Base-by-base conservation (phyloP, 2,113 vertebrate species). In the Conger conger region DNA sequence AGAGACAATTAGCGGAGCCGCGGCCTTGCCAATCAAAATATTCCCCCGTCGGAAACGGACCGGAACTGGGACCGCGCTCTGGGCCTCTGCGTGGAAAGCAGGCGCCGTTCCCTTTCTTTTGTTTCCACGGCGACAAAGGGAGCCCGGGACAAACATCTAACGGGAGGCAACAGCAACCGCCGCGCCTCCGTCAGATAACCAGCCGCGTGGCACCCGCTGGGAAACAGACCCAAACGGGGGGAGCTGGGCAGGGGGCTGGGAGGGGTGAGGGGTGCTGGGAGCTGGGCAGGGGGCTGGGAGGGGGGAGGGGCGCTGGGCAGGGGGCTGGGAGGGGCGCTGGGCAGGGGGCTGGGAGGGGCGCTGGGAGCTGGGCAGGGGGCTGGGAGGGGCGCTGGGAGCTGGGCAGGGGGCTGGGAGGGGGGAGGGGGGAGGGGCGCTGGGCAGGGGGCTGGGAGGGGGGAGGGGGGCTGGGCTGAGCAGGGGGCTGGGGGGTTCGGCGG, bases 1-100 rank as follows among this genome's bases (percentile, higher is more conserved):
- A 83, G 68, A 83, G 78, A 81, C 79, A 85, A 81, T 53, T 83
- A 83, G 38, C 17, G 60, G 57, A 81, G 33, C 36, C n/a, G 35
- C 42, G 53, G 63, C 30, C 57, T 11, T 81, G 79, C 79, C 84
- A 85, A 37, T 85, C 38, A 68, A 50, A 81, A 85, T n/a, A 50
- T 73, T 85, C 60, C 45, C 79, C 38, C 16, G n/a, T n/a, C n/a
- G n/a, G n/a, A n/a, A n/a, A n/a, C n/a, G n/a, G n/a, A n/a, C n/a
- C n/a, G n/a, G n/a, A n/a, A n/a, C n/a, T n/a, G n/a, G 9, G 45
- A 50, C 11, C 45, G 45, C 45, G 40, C 1, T 42, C 11, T 13
- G 45, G 8, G 45, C 36, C 23, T 68, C 36, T 4, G n/a, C n/a
- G n/a, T n/a, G n/a, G 42, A 16, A 57, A 63, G 63, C 37, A 15